These are phyloP conservation scores for Aphis gossypii DNA, from an alignment of 1,140 invertebrate genomes.

Conservation along the genomic window DNA sequence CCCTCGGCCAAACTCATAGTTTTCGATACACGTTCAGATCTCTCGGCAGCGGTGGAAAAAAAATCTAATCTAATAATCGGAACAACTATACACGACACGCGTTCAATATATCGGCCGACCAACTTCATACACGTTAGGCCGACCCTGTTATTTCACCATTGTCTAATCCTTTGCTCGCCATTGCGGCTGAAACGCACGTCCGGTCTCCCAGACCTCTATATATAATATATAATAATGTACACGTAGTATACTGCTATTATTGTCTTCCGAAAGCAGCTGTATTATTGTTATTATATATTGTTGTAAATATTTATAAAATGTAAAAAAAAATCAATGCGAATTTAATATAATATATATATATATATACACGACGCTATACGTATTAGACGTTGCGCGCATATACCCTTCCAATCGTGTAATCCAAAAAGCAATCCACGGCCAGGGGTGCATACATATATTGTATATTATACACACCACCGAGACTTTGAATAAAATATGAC, in stretches of 20 bases:
- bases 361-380: too few relatives aligned
- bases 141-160: neutral
- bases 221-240: neutral
- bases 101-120: neutral
- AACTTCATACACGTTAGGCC: neutral
- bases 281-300: constrained; percentile 1
- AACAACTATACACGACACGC: neutral
- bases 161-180: constrained; percentile 36
- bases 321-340: neutral
- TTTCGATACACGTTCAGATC: neutral
- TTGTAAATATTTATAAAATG: neutral
- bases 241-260: neutral
- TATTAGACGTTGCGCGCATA: neutral
- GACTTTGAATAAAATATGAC: neutral
- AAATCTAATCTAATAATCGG: constrained; percentile 22
- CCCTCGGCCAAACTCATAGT: neutral
- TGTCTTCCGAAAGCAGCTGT: neutral
- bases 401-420: neutral
- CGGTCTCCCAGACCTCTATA: neutral
- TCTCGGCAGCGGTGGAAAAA: neutral
- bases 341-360: neutral
- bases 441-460: neutral
- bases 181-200: neutral
- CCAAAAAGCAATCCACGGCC: neutral
- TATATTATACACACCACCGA: neutral